Base-by-base conservation (phyloP, 2,113 vertebrate species). In the Ptychochromis oligacanthus region DNA sequence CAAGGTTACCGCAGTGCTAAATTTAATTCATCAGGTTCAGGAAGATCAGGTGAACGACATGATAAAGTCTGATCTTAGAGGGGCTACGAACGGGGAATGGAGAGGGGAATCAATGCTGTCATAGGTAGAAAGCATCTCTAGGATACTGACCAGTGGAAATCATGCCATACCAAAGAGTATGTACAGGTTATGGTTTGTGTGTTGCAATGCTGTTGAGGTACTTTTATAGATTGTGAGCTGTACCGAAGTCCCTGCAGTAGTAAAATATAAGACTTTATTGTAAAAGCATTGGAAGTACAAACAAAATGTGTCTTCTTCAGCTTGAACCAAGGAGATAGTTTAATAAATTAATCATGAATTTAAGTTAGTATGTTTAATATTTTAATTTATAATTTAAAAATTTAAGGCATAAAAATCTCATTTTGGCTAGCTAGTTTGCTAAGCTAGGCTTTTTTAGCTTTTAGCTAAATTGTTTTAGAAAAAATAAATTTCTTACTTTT, bases 11-110 rank as follows among this genome's bases (percentile, higher is more conserved):
- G 54, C 28, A 59, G 67, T 13, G 15, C 60, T 82, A 60, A 1
- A 8, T 28, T 65, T 64, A 43, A 83, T 72, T 78, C 24, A 80
- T 70, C 28, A 28, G 17, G 74, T 86, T n/a, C 59, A 54, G 31
- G 67, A 79, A 67, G 2, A 77, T 81, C 31, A 52, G 13, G 0
- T 28, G 18, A 34, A 31, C 24, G 4, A 77, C 36, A 77, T 67
- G 34, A 80, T 78, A 58, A 84, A 81, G 67, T 49, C 46, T 31
- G 78, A 61, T 54, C 40, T 56, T 14, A 22, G 34, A 54, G 64
- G 74, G n/a, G 13, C 31, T 28, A 40, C 9, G 8, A 56, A n/a
- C 20, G 31, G 14, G 60, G n/a, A 74, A 2, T 26, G 1, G 24
- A 43, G 28, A 67, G n/a, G 8, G 22, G 26, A 58, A 38, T 9